These are phyloP conservation scores for Candoia aspera DNA, from an alignment of 2,113 vertebrate species.

Conservation along the genomic window DNA sequence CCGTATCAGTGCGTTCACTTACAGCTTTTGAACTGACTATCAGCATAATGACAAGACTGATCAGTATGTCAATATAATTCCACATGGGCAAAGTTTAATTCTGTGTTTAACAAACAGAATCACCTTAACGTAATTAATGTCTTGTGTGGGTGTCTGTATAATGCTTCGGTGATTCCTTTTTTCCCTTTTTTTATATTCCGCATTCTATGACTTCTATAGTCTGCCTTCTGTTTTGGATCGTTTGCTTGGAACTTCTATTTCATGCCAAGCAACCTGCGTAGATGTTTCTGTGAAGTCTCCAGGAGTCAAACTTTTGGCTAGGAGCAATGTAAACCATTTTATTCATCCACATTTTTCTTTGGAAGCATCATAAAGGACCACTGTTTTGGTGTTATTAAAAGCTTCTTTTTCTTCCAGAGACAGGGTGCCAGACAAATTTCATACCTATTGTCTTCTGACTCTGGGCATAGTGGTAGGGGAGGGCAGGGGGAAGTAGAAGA, in stretches of 20 bases:
- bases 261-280: not conserved
- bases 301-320: not conserved
- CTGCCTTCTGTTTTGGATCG: not conserved
- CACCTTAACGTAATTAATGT: not conserved
- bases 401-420: slow-evolving; percentile 19
- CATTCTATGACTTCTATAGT: not conserved
- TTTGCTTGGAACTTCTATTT: not conserved
- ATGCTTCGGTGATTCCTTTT: not conserved
- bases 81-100: not conserved
- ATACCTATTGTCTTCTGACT: not conserved
- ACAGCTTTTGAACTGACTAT: not conserved
- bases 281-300: not conserved
- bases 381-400: slow-evolving; percentile 10
- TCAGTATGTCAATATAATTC: not conserved
- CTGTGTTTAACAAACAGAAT: not conserved
- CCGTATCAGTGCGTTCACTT: not conserved
- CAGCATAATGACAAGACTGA: not conserved
- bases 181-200: not conserved
- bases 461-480: not conserved
- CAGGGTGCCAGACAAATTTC: slow-evolving; percentile 18
- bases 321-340: slow-evolving; percentile 9
- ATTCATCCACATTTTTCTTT: slow-evolving; percentile 14
- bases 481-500: not conserved
- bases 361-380: slow-evolving; percentile 23
- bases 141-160: not conserved